Base-by-base conservation (phyloP, 2,888 invertebrate genomes). In the Xestia rhomboidea region DNA sequence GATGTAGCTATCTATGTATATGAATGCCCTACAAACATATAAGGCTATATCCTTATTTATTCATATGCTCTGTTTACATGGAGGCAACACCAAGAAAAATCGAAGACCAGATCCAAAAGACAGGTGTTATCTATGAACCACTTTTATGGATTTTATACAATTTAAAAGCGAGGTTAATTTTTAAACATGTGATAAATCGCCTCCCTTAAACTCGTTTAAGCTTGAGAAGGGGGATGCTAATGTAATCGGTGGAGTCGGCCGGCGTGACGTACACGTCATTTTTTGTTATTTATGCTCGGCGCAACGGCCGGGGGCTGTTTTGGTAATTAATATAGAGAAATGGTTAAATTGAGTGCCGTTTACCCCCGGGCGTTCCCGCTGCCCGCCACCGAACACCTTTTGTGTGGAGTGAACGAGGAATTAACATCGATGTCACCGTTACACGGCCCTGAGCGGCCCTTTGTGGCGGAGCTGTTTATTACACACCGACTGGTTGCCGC, bases 201-300 rank as follows among this genome's bases (percentile, higher is more conserved):
- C 89, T 91, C 91, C 91, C 91, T 92, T 91, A 89, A 90, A 92
- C 91, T 92, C 93, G 92, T 91, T 93, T 92, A 91, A 88, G 91
- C 91, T 91, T 92, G 79, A 86, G 84, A 90, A 82, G 90, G 92
- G 93, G 93, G 92, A 90, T 92, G 89, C 82, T 88, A 91, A 92
- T 91, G 91, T 90, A 92, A 91, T 92, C 91, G 92, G 83, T 73
- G 85, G 91, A 93, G 86, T 89, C 92, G 92, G 98, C 94, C 98
- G 81, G 98, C 98, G 98, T 83, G 99, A 99, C 96, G 99, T 87
- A 89, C 85, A 88, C 93, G 91, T 92, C 91, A 92, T 92, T 93
- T 93, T 94, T 94, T 92, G 92, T 94, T 94, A 93, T 94, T 94
- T 94, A 94, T 94, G 92, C 90, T 88, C 90, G 87, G 89, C 76